phyloP scores from a whole-genome alignment of 2,888 invertebrate genomes.

The Eledona agricola region DNA sequence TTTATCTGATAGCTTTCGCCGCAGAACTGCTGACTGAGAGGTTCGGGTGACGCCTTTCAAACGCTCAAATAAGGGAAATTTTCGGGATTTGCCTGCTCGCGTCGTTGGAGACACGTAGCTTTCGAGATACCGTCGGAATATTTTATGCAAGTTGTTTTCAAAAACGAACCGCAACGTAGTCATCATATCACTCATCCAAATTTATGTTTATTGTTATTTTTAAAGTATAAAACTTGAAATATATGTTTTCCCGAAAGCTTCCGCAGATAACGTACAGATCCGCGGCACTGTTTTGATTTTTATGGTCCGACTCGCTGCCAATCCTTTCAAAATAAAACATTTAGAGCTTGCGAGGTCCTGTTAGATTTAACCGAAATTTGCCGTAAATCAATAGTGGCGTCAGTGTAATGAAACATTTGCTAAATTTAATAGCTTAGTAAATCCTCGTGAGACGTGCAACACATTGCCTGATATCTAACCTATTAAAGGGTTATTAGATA shows the following conservation, averaged over 20 bases:
- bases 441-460: conserved; percentile 37
- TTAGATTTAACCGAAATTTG: conserved; percentile 32
- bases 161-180: conserved; percentile 3
- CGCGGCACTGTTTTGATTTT: conserved; percentile 22
- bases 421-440: conserved; percentile 36
- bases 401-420: conserved; percentile 36
- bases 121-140: conserved; percentile 43
- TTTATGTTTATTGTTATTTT: conserved; percentile 29
- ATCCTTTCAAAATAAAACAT: conserved; percentile 33
- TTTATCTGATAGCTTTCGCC: conserved; percentile 46
- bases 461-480: conserved; percentile 33
- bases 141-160: conserved; percentile 36
- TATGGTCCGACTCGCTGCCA: conserved; percentile 23
- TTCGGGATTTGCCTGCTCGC: conserved; percentile 43
- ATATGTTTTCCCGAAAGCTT: conserved; percentile 16
- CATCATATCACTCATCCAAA: conserved; percentile 15
- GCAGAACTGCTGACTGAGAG: conserved; percentile 47
- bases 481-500: conserved; percentile 26
- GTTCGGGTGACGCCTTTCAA: conserved; percentile 47
- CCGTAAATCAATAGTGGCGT: conserved; percentile 36
- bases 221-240: conserved; percentile 21
- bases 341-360: conserved; percentile 29
- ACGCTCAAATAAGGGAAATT: conserved; percentile 50
- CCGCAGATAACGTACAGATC: conserved; percentile 19
- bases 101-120: conserved; percentile 49